A percentile compares a stretch with the other conserved stretches of the same genome.
Conservation (phyloP, 2,113 vertebrate genomes). For the Callopanchax toddi region DNA sequence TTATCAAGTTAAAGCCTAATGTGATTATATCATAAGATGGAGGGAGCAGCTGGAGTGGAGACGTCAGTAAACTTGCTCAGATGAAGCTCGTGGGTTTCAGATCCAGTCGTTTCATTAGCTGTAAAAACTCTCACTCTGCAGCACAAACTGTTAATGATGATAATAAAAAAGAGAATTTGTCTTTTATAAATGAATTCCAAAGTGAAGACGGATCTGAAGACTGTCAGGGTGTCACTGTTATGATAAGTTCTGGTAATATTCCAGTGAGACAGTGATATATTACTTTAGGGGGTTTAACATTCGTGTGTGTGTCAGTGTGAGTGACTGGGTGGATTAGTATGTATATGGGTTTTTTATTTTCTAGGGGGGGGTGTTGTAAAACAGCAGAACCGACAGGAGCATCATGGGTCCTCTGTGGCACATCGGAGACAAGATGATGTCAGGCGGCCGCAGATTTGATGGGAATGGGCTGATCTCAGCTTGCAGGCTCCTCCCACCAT, state of each 20-base stretch:
- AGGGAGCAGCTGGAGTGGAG: slow-evolving; percentile 60
- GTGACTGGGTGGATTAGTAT: slow-evolving; percentile 29
- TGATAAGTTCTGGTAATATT: background rate
- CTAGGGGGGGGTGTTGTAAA: slow-evolving; percentile 43
- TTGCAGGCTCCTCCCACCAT: slow-evolving; percentile 58
- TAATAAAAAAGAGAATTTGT: background rate
- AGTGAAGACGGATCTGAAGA: too few relatives aligned
- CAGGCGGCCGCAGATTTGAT: slow-evolving; percentile 73
- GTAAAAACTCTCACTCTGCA: background rate
- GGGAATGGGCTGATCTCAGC: slow-evolving; percentile 72
- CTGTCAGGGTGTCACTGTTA: background rate
- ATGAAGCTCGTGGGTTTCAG: slow-evolving; percentile 37
- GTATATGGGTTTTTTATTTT: slow-evolving; percentile 33
- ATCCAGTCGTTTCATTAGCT: slow-evolving; percentile 47
- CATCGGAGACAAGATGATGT: slow-evolving; percentile 75
- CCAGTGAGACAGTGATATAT: background rate
- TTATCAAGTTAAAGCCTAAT: slow-evolving; percentile 50
- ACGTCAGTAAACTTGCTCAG: slow-evolving; percentile 13
- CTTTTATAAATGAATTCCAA: too few relatives aligned
- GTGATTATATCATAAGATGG: slow-evolving; percentile 58
- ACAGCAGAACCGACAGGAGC: slow-evolving; percentile 56
- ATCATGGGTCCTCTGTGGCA: slow-evolving; percentile 51
- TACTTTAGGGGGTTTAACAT: slow-evolving; percentile 11
- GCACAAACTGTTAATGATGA: slow-evolving; percentile 4
- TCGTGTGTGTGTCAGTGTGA: slow-evolving; percentile 15